Evolutionary conservation across 2,888 invertebrate species (phyloP).

Genomic region (Erebia aethiops): DNA sequence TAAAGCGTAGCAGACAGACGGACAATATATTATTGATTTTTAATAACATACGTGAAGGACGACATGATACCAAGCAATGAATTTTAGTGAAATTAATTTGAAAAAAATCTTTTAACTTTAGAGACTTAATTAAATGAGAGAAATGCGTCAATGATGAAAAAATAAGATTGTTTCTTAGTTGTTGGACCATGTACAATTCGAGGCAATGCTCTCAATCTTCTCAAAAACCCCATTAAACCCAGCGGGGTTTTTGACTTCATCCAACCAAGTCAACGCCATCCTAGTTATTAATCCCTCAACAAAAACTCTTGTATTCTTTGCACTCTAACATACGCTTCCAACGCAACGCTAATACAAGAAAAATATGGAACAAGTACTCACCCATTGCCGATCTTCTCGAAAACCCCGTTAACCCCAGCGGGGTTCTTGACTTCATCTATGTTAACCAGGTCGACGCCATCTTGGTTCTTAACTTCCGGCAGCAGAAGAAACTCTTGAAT

Average conservation of each 20-base stretch:
- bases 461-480: constrained; percentile 66
- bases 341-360: constrained; percentile 72
- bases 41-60: too few species aligned
- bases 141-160: too few species aligned
- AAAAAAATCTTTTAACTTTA: too few species aligned
- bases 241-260: constrained; percentile 50
- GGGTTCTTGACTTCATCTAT: constrained; percentile 59
- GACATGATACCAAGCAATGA: too few species aligned
- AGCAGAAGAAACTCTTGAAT: constrained; percentile 85
- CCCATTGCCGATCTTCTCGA: constrained; percentile 77
- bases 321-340: constrained; percentile 90
- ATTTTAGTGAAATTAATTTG: too few species aligned
- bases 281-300: constrained; percentile 42
- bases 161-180: too few species aligned
- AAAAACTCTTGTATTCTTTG: constrained; percentile 87
- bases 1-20: too few species aligned
- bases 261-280: constrained; percentile 46
- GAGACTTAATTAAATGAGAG: too few species aligned
- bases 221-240: constrained; percentile 65
- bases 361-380: constrained; percentile 47
- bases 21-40: too few species aligned
- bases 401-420: constrained; percentile 57
- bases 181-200: too few species aligned
- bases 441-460: constrained; percentile 61
- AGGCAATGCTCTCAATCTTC: constrained; percentile 57